Percentiles rank a stretch among this genome's conserved stretches.
Evolutionary conservation across 2,888 invertebrate species (phyloP).

Genomic region (Diogma glabrata): DNA sequence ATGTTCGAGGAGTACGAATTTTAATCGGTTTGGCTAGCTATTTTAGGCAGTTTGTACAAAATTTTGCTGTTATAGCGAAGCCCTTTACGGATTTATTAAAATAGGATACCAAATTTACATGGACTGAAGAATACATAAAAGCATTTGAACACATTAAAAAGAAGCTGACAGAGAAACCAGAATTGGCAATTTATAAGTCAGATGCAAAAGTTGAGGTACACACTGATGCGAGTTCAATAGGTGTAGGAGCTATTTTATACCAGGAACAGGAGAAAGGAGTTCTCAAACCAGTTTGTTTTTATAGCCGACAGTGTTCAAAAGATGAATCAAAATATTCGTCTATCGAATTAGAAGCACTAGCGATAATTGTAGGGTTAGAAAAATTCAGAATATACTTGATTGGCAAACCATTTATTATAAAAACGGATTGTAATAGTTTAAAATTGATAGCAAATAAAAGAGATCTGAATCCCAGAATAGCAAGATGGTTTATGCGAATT

Average conservation of each 20-base stretch:
- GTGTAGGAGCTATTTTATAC: slow-evolving; percentile 6
- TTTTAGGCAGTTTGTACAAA: slow-evolving; percentile 2
- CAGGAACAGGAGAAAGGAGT: background rate
- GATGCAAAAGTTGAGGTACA: slow-evolving; percentile 7
- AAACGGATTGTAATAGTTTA: no score
- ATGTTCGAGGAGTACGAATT: slow-evolving; percentile 11
- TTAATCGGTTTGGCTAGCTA: slow-evolving; percentile 10
- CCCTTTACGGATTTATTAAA: slow-evolving; percentile 8
- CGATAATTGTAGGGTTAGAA: no score
- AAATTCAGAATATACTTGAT: no score
- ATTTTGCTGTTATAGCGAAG: background rate
- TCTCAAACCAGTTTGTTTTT: slow-evolving; percentile 7
- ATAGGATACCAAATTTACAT: background rate
- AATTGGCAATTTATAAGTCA: slow-evolving; percentile 12
- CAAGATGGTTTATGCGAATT: no score
- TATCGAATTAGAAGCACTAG: slow-evolving; percentile 15
- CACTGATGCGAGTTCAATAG: slow-evolving; percentile 10
- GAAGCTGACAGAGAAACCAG: background rate
- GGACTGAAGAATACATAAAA: background rate
- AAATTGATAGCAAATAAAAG: no score
- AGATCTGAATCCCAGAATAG: no score
- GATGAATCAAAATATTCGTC: slow-evolving; percentile 11
- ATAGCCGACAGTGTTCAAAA: slow-evolving; percentile 11
- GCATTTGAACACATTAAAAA: slow-evolving; percentile 6
- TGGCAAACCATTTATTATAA: no score